Conservation (phyloP, 2,797 vertebrate genomes). For the Poeciliopsis paucimaculata region DNA sequence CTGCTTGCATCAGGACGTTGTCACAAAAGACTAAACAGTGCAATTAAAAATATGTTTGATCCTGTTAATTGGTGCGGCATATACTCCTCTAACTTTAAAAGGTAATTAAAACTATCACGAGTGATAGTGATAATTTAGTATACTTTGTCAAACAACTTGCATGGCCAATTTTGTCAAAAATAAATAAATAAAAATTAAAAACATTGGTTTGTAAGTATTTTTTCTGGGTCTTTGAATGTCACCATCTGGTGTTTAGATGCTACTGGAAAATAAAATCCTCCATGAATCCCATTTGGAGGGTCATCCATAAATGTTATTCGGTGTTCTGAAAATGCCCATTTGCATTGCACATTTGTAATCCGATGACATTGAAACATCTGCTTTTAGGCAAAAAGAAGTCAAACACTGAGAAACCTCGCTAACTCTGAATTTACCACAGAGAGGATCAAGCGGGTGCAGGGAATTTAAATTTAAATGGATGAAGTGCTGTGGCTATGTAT, state of each 20-base stretch:
- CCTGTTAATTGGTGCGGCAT: not conserved
- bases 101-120: not conserved
- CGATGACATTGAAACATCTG: not conserved
- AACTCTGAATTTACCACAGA: not conserved
- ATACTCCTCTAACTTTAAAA: not conserved
- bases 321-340: not conserved
- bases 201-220: not conserved
- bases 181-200: not conserved
- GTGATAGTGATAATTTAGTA: not conserved
- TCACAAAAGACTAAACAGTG: not conserved
- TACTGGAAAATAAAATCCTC: not conserved
- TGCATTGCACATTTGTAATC: not conserved
- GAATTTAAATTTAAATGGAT: not conserved
- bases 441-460: not conserved
- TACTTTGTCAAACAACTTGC: not conserved
- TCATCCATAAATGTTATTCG: not conserved
- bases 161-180: not conserved
- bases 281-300: not conserved
- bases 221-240: not conserved
- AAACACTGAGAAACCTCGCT: not conserved
- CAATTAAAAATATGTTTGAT: not conserved
- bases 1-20: not conserved
- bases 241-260: not conserved
- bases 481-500: not conserved
- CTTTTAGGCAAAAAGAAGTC: not conserved